These are phyloP conservation scores for Invenusta paracnida DNA, from an alignment of 2,888 invertebrate genomes.

Conservation along the genomic window DNA sequence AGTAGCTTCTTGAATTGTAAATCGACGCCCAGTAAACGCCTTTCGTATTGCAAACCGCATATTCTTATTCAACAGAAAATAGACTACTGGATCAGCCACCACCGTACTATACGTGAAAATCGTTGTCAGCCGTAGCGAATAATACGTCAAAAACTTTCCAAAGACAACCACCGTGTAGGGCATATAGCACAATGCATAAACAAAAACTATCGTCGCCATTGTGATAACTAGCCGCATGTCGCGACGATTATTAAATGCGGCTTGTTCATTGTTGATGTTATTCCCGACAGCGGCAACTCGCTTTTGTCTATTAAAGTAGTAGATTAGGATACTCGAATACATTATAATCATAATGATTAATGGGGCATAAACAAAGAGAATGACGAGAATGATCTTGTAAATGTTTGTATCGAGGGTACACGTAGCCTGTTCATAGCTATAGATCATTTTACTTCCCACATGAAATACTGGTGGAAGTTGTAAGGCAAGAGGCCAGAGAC, in stretches of 20 bases:
- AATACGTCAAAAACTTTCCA: not conserved
- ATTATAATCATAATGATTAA: not conserved
- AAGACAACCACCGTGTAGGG: not conserved
- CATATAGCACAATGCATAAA: not conserved
- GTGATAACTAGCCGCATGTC: not conserved
- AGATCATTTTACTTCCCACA: not conserved
- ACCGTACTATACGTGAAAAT: not conserved
- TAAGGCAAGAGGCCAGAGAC: not conserved
- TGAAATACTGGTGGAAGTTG: not conserved
- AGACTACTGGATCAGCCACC: not conserved
- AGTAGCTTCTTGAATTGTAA: not conserved
- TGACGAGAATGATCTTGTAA: not conserved
- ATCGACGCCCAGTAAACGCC: not conserved
- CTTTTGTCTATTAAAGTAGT: not conserved
- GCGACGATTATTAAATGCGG: not conserved
- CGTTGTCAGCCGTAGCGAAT: not conserved
- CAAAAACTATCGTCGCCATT: constrained; percentile 4
- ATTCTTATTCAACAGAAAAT: not conserved
- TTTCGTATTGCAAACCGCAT: not conserved
- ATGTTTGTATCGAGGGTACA: not conserved
- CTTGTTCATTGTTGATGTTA: not conserved
- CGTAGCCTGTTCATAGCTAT: not conserved
- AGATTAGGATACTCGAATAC: not conserved
- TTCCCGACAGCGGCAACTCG: not conserved
- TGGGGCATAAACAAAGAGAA: not conserved